Conservation (phyloP, 2,113 vertebrate species). For the Laterallus jamaicensis region DNA sequence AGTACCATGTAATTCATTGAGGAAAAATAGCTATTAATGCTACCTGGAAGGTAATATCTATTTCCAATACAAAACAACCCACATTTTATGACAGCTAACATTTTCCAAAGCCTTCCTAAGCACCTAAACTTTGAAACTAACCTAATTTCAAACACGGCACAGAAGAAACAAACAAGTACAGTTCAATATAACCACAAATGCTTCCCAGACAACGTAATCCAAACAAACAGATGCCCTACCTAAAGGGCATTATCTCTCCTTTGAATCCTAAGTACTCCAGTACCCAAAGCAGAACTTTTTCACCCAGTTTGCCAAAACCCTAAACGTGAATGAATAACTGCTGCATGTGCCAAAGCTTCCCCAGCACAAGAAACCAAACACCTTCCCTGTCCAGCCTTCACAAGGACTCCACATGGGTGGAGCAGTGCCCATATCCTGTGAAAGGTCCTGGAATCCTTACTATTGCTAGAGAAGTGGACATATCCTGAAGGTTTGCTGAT, state of each 20-base stretch:
- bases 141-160: background rate
- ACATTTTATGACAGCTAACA: background rate
- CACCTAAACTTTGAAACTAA: background rate
- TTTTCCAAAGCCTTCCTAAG: constrained; percentile 1
- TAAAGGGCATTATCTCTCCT: background rate
- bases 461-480: background rate
- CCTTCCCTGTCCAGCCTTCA: fast-evolving
- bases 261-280: background rate
- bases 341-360: background rate
- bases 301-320: background rate
- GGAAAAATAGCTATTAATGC: constrained; percentile 29
- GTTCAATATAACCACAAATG: background rate
- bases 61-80: background rate
- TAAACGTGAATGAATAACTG: background rate
- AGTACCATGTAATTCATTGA: constrained; percentile 6
- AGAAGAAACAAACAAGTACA: background rate
- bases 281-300: background rate
- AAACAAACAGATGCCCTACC: background rate
- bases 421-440: too few relatives aligned
- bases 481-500: fast-evolving
- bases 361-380: background rate
- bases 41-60: background rate
- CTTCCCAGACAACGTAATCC: background rate
- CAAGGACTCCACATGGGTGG: background rate
- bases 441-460: background rate